A percentile compares a stretch with the other conserved stretches of the same genome.
phyloP scores from a whole-genome alignment of 2,888 invertebrate species.

The Drosophila monieri region DNA sequence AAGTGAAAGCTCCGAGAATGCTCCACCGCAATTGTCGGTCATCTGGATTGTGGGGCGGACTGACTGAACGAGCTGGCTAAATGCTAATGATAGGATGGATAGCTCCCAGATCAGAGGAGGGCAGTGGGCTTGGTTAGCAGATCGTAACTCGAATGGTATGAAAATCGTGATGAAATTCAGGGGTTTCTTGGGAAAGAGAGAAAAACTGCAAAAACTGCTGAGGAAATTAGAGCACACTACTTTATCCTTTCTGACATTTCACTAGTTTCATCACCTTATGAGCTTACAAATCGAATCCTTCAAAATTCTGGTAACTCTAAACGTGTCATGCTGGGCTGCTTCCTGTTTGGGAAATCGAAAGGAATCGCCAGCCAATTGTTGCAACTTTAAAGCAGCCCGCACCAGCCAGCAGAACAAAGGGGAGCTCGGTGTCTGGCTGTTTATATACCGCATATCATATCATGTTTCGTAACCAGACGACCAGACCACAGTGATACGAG shows the following conservation, averaged over 20 bases:
- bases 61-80: slow-evolving; percentile 34
- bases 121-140: slow-evolving; percentile 19
- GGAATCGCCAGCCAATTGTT: slow-evolving; percentile 29
- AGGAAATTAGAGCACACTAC: not conserved
- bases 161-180: slow-evolving; percentile 18
- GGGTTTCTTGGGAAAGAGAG: not conserved
- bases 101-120: slow-evolving; percentile 5
- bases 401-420: slow-evolving; percentile 1
- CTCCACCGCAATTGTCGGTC: slow-evolving; percentile 36
- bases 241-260: no score
- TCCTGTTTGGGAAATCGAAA: slow-evolving; percentile 19
- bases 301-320: slow-evolving; percentile 24
- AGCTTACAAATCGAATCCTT: not conserved
- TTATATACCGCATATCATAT: slow-evolving; percentile 58
- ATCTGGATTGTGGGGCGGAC: slow-evolving; percentile 34
- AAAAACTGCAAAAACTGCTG: not conserved
- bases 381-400: slow-evolving; percentile 11
- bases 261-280: no score
- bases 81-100: slow-evolving; percentile 41
- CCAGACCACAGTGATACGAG: slow-evolving; percentile 54
- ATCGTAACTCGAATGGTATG: slow-evolving; percentile 18
- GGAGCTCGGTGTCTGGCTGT: slow-evolving; percentile 24
- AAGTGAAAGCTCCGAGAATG: slow-evolving; percentile 35
- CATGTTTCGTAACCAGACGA: slow-evolving; percentile 57
- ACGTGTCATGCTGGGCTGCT: slow-evolving; percentile 26